Conservation (phyloP, 1,140 invertebrate species). For the Elymnias hypermnestra region DNA sequence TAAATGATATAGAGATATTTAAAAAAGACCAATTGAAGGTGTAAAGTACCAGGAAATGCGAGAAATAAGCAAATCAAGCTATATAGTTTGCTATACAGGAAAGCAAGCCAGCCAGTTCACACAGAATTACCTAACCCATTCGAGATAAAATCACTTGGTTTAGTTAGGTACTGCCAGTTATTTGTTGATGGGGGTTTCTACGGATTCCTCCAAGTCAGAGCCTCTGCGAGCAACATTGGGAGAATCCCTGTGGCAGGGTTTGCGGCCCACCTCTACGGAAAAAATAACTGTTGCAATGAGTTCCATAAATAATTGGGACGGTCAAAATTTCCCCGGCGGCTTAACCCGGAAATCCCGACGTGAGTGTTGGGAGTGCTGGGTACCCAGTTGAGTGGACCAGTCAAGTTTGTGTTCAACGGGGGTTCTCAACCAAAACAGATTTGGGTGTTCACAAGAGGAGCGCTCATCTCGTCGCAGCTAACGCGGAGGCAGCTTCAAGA, state of each 20-base stretch:
- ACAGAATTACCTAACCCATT: too few relatives aligned
- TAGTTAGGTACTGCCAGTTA: too few relatives aligned
- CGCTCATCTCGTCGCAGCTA: constrained; percentile 13
- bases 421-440: constrained; percentile 9
- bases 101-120: too few relatives aligned
- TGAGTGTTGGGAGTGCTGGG: background rate
- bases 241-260: constrained; percentile 12
- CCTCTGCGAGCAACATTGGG: constrained; percentile 3
- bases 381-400: background rate
- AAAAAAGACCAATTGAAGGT: too few relatives aligned
- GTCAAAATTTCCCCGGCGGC: constrained; percentile 5
- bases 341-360: background rate
- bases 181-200: too few relatives aligned
- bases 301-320: background rate
- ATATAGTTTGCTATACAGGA: too few relatives aligned
- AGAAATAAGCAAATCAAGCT: too few relatives aligned
- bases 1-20: too few relatives aligned
- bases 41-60: too few relatives aligned
- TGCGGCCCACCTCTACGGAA: constrained; percentile 8
- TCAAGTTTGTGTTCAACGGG: constrained; percentile 8
- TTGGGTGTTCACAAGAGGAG: constrained; percentile 11
- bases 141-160: too few relatives aligned
- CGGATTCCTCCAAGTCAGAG: background rate
- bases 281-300: background rate
- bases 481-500: constrained; percentile 9